Evolutionary conservation across 2,113 vertebrate genomes (phyloP).

Genomic region (Brachyhypopomus occidentalis): DNA sequence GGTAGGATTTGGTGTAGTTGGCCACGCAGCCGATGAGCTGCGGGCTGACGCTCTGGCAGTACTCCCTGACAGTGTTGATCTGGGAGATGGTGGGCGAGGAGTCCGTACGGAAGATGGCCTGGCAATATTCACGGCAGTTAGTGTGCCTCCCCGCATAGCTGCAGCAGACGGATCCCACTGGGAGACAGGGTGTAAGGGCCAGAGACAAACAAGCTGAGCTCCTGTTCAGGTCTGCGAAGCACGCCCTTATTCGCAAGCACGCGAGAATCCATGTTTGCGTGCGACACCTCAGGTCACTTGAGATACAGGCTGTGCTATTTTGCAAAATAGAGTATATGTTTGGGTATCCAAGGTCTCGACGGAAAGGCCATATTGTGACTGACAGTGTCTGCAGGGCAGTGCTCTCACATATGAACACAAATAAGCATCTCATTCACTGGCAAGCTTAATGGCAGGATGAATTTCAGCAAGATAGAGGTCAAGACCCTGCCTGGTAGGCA

Average conservation of each 20-base stretch:
- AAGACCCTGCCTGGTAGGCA: constrained; percentile 48
- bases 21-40: constrained; percentile 91
- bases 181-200: not conserved
- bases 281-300: not conserved
- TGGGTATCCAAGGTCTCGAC: constrained; percentile 6
- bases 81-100: constrained; percentile 94
- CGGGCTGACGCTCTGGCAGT: constrained; percentile 89
- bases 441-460: constrained; percentile 31
- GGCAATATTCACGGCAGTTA: constrained; percentile 94
- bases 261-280: not conserved
- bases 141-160: constrained; percentile 95
- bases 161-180: constrained; percentile 97
- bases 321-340: constrained; percentile 3
- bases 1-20: constrained; percentile 97
- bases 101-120: constrained; percentile 98
- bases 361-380: constrained; percentile 23
- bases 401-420: constrained; percentile 44
- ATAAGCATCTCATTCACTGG: constrained; percentile 46
- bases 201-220: not conserved
- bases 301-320: constrained; percentile 11
- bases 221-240: not conserved
- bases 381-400: constrained; percentile 35
- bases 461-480: constrained; percentile 41
- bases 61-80: constrained; percentile 92
- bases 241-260: too few relatives aligned